Conservation (phyloP, 2,797 vertebrate species). For the Enteromius paludinosus region DNA sequence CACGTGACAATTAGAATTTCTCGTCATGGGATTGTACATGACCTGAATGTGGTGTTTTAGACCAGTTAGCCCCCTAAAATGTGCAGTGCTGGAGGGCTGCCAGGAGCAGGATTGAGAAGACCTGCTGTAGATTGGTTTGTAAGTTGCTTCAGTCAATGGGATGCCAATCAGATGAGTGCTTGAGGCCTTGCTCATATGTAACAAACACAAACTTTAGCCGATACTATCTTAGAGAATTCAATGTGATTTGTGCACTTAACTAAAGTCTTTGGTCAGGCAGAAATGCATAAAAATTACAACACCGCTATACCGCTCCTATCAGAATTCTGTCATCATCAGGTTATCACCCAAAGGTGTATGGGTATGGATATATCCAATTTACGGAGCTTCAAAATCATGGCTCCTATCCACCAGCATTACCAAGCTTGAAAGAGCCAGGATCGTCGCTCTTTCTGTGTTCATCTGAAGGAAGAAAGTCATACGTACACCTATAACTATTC, state of each 20-base stretch:
- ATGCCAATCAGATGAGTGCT: background rate
- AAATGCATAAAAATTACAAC: background rate
- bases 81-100: background rate
- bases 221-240: background rate
- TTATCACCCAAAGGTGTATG: no score
- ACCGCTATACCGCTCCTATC: background rate
- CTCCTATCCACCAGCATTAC: no score
- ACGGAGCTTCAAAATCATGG: no score
- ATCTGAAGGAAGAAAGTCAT: no score
- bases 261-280: background rate
- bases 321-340: no score
- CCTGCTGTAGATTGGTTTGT: background rate
- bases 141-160: conserved; percentile 14
- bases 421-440: no score
- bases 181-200: background rate
- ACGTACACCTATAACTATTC: no score
- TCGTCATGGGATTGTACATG: background rate
- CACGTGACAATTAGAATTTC: background rate
- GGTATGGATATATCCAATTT: no score
- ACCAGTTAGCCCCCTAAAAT: conserved; percentile 25
- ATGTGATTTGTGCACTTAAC: background rate
- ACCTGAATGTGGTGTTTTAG: conserved; percentile 1
- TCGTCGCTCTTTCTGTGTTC: no score
- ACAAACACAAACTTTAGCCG: background rate
- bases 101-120: conserved; percentile 12